Base-by-base conservation (phyloP, 2,113 vertebrate species). In the Sitta europaea region DNA sequence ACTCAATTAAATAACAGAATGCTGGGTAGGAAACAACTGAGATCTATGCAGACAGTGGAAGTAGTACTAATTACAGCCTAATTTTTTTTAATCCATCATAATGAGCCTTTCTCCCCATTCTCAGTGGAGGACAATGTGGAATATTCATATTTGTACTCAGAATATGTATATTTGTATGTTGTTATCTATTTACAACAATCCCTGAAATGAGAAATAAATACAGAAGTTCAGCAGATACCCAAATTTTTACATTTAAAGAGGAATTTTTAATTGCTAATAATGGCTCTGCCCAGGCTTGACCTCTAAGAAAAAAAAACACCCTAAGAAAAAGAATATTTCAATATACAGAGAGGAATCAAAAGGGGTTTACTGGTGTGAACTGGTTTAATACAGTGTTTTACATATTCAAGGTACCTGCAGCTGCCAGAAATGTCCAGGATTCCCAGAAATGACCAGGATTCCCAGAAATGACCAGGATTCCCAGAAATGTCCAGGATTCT, bases 1-100 rank as follows among this genome's bases (percentile, higher is more conserved):
- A 96, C 71, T 84, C 91, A 97, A 98, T 97, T 97, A 97, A 97
- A 96, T 91, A 95, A 90, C 88, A 96, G 87, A 93, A 89, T 84
- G 86, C 88, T 94, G 50, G 24, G 25, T 57, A 78, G 62, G 59
- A 97, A 97, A 96, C 66, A 84, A 95, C 13, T 85, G 67, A 94
- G 94, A 93, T 86, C 92, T 65, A 94, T 24, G 59, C 83, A 97
- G 85, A 86, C 36, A 72, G 72, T 78, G 97, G 93, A 82, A 95
- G 63, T 24, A 95, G 82, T 63, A 77, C 66, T 96, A 97, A 97
- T 97, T 97, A 85, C 51, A 93, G 45, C 61, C 48, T 93, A 40
- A 92, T 95, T 96, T 97, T 97, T 96, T 96, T 77, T 88, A 97
- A 97, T 79, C 65, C 57, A 92, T 96, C 93, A 75, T 89, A 84